These are phyloP conservation scores for Darevskia mixta DNA, from an alignment of 2,797 vertebrate genomes.

Conservation along the genomic window DNA sequence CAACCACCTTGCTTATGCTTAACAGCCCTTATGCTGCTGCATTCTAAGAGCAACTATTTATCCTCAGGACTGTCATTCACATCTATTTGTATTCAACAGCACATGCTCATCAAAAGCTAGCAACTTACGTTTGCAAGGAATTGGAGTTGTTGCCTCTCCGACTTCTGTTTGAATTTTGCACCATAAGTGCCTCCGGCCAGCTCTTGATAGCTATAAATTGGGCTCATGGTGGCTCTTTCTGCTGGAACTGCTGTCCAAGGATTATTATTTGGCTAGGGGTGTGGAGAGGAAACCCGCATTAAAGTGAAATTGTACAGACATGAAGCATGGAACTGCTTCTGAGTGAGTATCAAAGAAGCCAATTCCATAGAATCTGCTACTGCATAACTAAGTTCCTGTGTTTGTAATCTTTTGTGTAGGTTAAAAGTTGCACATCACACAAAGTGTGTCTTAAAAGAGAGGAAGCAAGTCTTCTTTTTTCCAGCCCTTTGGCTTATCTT, in stretches of 20 bases:
- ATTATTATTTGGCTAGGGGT: not conserved
- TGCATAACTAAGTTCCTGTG: not conserved
- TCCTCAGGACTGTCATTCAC: not conserved
- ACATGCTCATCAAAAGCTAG: not conserved
- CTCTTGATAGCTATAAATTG: not conserved
- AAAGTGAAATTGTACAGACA: not conserved
- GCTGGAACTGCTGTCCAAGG: not conserved
- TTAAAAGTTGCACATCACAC: not conserved
- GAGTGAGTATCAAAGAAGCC: not conserved
- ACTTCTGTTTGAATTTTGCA: not conserved
- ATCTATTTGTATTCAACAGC: not conserved
- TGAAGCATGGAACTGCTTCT: not conserved
- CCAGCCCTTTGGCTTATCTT: not conserved
- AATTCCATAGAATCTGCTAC: not conserved
- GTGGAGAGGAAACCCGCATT: not conserved
- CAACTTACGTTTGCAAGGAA: not conserved
- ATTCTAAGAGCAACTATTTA: constrained; percentile 5
- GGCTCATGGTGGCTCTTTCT: not conserved
- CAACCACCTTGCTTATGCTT: not conserved
- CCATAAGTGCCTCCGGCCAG: not conserved
- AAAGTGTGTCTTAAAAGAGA: not conserved
- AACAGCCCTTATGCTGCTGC: not conserved
- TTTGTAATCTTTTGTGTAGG: not conserved
- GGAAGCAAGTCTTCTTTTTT: not conserved
- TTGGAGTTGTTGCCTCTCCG: not conserved